phyloP scores from a whole-genome alignment of 2,113 vertebrate genomes.

The Phyllostomus discolor region DNA sequence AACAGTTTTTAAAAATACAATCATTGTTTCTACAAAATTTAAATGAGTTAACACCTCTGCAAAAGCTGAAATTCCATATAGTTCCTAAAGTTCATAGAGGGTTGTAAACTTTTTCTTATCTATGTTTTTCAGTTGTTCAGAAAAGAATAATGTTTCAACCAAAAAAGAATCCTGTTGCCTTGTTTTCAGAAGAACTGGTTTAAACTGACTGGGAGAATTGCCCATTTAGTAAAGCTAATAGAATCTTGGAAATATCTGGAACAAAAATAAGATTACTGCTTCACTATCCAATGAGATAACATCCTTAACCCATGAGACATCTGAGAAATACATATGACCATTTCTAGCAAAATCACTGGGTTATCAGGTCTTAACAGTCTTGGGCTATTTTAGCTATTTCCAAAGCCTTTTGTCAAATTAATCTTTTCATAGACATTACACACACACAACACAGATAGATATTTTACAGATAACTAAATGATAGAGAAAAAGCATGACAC shows the following conservation, averaged over 20 bases:
- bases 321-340: background rate
- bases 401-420: conserved; percentile 55
- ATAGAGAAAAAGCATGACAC: conserved; percentile 50
- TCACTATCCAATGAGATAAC: background rate
- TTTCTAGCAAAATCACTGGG: background rate
- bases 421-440: conserved; percentile 45
- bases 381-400: conserved; percentile 32
- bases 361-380: background rate
- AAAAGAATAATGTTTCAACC: background rate
- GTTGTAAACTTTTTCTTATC: background rate
- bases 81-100: background rate
- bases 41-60: background rate
- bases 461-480: conserved; percentile 61
- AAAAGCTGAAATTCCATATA: background rate
- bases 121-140: background rate
- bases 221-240: background rate
- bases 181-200: conserved; percentile 8
- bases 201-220: background rate
- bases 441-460: conserved; percentile 46
- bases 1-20: background rate
- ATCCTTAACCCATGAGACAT: background rate
- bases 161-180: background rate
- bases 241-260: background rate
- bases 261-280: background rate
- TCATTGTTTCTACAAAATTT: background rate